Base-by-base conservation (phyloP, 2,797 vertebrate species). In the Clarias pachynema region DNA sequence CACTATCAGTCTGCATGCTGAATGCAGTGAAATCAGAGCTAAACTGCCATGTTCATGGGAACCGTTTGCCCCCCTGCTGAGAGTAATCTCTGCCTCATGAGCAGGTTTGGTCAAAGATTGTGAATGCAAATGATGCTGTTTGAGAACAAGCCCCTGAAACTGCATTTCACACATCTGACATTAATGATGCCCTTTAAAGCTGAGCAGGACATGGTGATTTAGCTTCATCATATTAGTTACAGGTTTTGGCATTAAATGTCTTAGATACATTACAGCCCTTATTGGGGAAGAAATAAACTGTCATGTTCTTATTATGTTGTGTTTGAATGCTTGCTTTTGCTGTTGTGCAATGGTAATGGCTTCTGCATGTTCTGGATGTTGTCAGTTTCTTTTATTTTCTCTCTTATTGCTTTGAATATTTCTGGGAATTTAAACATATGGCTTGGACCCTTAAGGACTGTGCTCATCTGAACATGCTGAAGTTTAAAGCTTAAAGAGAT, bases 1-100 rank as follows among this genome's bases (percentile, higher is more conserved):
- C 84, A 73, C 5, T 57, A 73, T 87, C 79, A 81, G 66, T 85
- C 65, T 66, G 18, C 60, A 84, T 87, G 82, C 68, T 84, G 70
- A 86, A 87, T 87, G 53, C 68, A 79, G 44, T 20, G 29, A 87
- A 63, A 44, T 77, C 60, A 69, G 40, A 86, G 73, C 26, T 66
- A 84, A 63, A 60, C 83, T 34, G 57, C 15, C 69, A 73, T 84
- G 79, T 83, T 81, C 63, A 74, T 87, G 85, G 18, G 63, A 75
- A 40, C 53, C 83, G 68, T 86, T 84, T 49, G 14, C 82, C 79
- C 86, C 86, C 37, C 18, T 56, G 53, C 75, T 79, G 66, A 87
- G 68, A 53, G 20, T n/a, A 5, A 34, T 77, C 84, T 77, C 18
- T 86, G 85, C 63, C 57, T 77, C 49, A 78, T 73, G 24, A 56